Conservation (phyloP, 1,140 invertebrate species). For the Drosophila nebulosa region DNA sequence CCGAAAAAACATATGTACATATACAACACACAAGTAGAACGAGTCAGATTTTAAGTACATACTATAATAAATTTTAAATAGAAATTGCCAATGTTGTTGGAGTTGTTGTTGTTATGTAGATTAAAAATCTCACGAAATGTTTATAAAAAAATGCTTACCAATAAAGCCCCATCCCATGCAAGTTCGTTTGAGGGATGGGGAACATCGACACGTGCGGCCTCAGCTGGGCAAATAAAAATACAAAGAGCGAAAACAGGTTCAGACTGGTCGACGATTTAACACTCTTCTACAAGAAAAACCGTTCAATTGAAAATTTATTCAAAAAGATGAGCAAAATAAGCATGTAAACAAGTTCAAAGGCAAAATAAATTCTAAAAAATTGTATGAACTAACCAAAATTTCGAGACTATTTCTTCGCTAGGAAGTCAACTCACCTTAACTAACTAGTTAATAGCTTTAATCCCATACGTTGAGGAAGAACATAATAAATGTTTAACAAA, state of each 20-base stretch:
- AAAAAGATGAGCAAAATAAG: too few species aligned
- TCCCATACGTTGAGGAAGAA: too few species aligned
- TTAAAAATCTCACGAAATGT: conserved; percentile 56
- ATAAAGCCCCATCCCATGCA: neutral
- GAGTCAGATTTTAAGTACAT: conserved; percentile 24
- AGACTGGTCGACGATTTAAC: neutral
- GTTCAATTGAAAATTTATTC: too few species aligned
- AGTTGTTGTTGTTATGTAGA: conserved; percentile 40
- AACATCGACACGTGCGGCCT: conserved; percentile 48
- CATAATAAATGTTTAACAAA: neutral
- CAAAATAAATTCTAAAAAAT: too few species aligned
- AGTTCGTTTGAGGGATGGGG: conserved; percentile 14
- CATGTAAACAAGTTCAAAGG: too few species aligned
- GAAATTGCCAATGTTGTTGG: conserved; percentile 38
- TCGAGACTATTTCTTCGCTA: too few species aligned
- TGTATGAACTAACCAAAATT: too few species aligned
- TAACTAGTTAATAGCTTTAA: too few species aligned
- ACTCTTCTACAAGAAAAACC: neutral
- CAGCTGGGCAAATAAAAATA: conserved; percentile 47
- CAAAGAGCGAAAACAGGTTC: neutral
- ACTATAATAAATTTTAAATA: conserved; percentile 34
- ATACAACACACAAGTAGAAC: conserved; percentile 31
- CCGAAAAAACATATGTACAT: neutral
- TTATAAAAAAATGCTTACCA: conserved; percentile 16
- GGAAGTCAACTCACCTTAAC: too few species aligned